Base-by-base conservation (phyloP, 2,797 vertebrate genomes). In the Lepus oiostolus region DNA sequence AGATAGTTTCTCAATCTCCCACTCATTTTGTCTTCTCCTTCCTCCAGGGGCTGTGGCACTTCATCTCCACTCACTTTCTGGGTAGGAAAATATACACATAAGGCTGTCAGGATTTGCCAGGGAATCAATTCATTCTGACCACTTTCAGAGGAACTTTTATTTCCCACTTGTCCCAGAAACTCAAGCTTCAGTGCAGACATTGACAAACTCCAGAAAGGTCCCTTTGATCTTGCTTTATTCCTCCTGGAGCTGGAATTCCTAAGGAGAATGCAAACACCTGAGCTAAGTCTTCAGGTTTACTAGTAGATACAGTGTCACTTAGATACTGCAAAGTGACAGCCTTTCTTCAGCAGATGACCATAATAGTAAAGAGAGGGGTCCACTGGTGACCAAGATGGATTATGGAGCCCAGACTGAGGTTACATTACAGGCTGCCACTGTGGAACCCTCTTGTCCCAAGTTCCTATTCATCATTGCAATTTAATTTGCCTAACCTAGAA, bases 91-190 rank as follows among this genome's bases (percentile, higher is more conserved):
- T 75, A 6, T 26, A 13, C 90, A 50, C 70, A 71, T 67, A n/a
- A 75, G 62, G 32, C 67, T 93, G 19, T 81, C 2, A 19, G 3
- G 80, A 94, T 70, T 85, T 94, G n/a, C 58, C 30, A 76, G 68
- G 50, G 90, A 60, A 24, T 84, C 22, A 63, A 13, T 94, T 88
- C 17, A 32, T 81, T 92, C 67, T 91, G n/a, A 76, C 17, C 5
- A 75, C 5, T 75, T 52, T 82, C 32, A 88, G 85, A 93, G n/a
- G 32, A 93, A 77, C 86, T 94, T 63, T 90, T 5, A 83, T 74
- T 88, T 93, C 50, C 90, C 54, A 88, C 60, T 89, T 84, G 84
- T 7, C n/a, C 12, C n/a, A 80, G 67, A 90, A 94, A 80, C 62
- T 85, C 80, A 80, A 80, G 32, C 11, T 82, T 85, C 54, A 50